Percentiles rank a stretch among this genome's conserved stretches.
Evolutionary conservation across 1,140 invertebrate species (phyloP).

Genomic region (Maniola jurtina): DNA sequence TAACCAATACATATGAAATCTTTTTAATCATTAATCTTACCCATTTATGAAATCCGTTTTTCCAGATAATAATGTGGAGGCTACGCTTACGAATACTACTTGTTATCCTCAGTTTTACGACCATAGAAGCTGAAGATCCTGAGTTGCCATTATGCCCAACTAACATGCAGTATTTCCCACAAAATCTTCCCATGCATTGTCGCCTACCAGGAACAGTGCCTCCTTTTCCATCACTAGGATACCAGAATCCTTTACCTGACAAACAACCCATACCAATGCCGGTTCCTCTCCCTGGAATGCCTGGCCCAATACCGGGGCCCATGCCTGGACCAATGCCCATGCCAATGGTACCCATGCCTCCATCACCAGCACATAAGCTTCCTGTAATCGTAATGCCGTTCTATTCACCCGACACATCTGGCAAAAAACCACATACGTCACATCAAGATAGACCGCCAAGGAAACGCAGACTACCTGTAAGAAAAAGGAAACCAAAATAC

Average conservation of each 20-base stretch:
- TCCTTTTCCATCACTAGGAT: constrained; percentile 34
- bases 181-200: constrained; percentile 68
- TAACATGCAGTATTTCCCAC: constrained; percentile 60
- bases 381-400: constrained; percentile 74
- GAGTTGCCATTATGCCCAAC: constrained; percentile 61
- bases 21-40: background rate
- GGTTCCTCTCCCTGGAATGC: constrained; percentile 32
- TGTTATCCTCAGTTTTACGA: constrained; percentile 15
- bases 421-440: constrained; percentile 36
- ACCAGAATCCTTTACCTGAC: constrained; percentile 28
- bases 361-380: constrained; percentile 51
- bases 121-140: constrained; percentile 33
- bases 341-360: constrained; percentile 35
- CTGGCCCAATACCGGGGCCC: constrained; percentile 20
- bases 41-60: constrained; percentile 8
- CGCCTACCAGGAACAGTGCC: constrained; percentile 46
- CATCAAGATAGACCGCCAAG: constrained; percentile 18
- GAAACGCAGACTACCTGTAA: constrained; percentile 27
- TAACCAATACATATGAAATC: too few relatives aligned
- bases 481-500: constrained; percentile 27
- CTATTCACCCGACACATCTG: constrained; percentile 56
- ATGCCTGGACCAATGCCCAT: constrained; percentile 41
- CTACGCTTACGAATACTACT: constrained; percentile 5
- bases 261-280: constrained; percentile 36
- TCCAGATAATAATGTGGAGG: constrained; percentile 25